A percentile compares a stretch with the other conserved stretches of the same genome.
Conservation (phyloP, 2,113 vertebrate species). For the Rhineura floridana region DNA sequence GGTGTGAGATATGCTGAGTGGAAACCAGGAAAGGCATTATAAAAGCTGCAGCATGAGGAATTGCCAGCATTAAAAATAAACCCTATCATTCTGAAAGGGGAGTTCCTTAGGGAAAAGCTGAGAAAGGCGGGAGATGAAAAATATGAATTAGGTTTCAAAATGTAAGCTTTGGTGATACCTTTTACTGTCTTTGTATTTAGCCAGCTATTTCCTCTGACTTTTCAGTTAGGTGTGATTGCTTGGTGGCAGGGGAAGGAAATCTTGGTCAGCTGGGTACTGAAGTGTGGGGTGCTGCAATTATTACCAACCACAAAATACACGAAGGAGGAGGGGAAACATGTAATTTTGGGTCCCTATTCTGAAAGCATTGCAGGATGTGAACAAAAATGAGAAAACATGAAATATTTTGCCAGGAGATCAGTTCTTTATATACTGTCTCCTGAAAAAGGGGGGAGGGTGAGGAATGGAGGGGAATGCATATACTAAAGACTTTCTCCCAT, state of each 20-base stretch:
- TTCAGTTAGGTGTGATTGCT: not conserved
- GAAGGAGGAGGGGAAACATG: not conserved
- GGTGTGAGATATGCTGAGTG: not conserved
- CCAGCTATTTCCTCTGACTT: not conserved
- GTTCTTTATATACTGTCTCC: conserved; percentile 36
- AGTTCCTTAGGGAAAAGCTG: not conserved
- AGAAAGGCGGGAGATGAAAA: not conserved
- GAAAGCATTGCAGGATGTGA: not conserved
- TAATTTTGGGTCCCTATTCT: not conserved
- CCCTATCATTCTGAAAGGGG: not conserved
- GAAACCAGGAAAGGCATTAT: not conserved
- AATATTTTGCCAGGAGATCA: conserved; percentile 39
- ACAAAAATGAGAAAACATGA: not conserved
- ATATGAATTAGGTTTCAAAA: not conserved
- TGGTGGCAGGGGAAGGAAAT: not conserved
- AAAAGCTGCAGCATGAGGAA: conserved; percentile 22
- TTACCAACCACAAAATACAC: not conserved
- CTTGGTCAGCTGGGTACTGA: not conserved
- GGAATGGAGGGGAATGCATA: conserved; percentile 62
- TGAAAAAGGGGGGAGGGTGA: not conserved
- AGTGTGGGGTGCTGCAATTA: not conserved
- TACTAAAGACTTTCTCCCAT: conserved; percentile 54
- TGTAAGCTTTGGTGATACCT: not conserved
- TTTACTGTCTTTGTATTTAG: conserved; percentile 8
- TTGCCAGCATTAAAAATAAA: not conserved